phyloP scores from a whole-genome alignment of 1,140 invertebrate species.

The Theocolax elegans region DNA sequence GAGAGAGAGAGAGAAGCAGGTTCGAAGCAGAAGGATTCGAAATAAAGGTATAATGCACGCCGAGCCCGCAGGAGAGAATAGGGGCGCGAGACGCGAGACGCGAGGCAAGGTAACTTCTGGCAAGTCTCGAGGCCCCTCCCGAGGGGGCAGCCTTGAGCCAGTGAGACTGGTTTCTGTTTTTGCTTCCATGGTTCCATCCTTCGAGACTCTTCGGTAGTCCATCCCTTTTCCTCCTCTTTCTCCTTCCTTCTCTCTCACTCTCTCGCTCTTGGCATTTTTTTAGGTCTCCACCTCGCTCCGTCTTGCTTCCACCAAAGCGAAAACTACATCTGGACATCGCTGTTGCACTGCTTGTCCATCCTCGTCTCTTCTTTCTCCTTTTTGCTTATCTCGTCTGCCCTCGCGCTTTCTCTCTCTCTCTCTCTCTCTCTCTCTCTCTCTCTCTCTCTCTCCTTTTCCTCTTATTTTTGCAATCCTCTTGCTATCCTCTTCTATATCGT shows the following conservation, averaged over 20 bases:
- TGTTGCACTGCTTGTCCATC: constrained; percentile 13
- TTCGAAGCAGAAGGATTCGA: constrained; percentile 28
- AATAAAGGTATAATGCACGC: constrained; percentile 37
- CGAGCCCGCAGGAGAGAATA: neutral
- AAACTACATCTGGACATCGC: constrained; percentile 42
- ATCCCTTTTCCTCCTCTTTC: constrained; percentile 57
- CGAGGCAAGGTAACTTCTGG: constrained; percentile 30
- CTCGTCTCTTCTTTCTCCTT: constrained; percentile 32
- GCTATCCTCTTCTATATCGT: neutral
- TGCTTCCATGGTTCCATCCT: constrained; percentile 67
- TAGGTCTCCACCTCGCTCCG: constrained; percentile 34
- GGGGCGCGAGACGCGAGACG: constrained; percentile 11
- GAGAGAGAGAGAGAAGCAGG: neutral
- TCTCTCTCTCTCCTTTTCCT: constrained; percentile 1
- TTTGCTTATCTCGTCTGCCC: constrained; percentile 25
- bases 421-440: neutral
- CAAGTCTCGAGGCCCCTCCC: constrained; percentile 36
- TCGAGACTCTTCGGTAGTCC: constrained; percentile 61
- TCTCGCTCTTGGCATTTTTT: constrained; percentile 43
- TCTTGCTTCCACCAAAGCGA: constrained; percentile 43
- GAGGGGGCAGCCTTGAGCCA: constrained; percentile 65
- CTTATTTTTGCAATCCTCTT: constrained; percentile 16
- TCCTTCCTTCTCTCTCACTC: constrained; percentile 50
- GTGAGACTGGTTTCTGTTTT: constrained; percentile 69
- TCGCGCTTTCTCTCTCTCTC: constrained; percentile 30